phyloP scores from a whole-genome alignment of 1,140 invertebrate genomes.

The Fopius arisanus region DNA sequence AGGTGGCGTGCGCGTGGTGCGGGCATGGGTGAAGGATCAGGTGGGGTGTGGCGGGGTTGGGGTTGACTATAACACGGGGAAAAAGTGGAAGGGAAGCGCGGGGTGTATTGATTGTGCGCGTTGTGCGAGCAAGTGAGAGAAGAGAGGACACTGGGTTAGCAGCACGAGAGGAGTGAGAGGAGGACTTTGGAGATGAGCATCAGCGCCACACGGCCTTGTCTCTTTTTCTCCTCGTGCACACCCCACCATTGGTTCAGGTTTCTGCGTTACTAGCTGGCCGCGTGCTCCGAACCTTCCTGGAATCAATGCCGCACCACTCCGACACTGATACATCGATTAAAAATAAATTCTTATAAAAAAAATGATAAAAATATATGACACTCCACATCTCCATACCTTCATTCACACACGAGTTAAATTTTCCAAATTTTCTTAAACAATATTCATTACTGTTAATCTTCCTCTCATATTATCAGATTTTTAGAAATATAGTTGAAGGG shows the following conservation, averaged over 20 bases:
- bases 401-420: too few relatives aligned
- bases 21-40: slow-evolving; percentile 22
- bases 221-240: slow-evolving; percentile 23
- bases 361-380: too few relatives aligned
- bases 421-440: too few relatives aligned
- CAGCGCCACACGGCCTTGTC: slow-evolving; percentile 36
- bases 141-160: slow-evolving; percentile 1
- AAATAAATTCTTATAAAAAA: too few relatives aligned
- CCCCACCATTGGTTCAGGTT: background rate
- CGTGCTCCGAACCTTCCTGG: slow-evolving; percentile 18
- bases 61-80: background rate
- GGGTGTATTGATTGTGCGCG: slow-evolving; percentile 56
- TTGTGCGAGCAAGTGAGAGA: slow-evolving; percentile 18
- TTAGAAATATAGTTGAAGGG: too few relatives aligned
- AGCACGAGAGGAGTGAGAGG: background rate
- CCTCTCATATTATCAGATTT: too few relatives aligned
- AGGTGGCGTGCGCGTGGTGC: slow-evolving; percentile 23
- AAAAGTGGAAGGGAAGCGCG: background rate
- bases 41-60: slow-evolving; percentile 19
- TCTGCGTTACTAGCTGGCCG: slow-evolving; percentile 10
- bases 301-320: slow-evolving; percentile 21
- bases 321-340: background rate
- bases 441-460: too few relatives aligned
- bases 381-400: too few relatives aligned
- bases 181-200: slow-evolving; percentile 36